Base-by-base conservation (phyloP, 2,797 vertebrate genomes). In the Urophycis tenuis region DNA sequence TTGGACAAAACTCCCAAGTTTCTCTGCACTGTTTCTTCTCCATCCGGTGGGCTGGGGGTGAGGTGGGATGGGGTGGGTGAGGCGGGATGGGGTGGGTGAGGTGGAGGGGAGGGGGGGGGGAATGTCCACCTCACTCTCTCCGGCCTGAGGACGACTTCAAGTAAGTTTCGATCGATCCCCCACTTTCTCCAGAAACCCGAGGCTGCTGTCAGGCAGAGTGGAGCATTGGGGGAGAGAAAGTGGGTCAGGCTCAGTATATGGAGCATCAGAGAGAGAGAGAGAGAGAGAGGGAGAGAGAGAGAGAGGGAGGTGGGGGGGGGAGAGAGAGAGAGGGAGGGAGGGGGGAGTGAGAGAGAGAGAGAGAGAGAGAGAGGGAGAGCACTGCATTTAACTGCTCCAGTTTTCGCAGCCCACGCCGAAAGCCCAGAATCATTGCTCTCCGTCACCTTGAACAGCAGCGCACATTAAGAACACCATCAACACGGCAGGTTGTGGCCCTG, bases 311-410 rank as follows among this genome's bases (percentile, higher is more conserved):
- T 85, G 85, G 84, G 85, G 86, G 87, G 85, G 11, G 83, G 69
- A 9, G 82, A 87, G 85, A 86, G 83, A 8, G 82, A 87, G 85
- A 86, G 83, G 84, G 86, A 87, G 85, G 14, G 83, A 86, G 84
- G 80, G 84, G 84, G 80, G 84, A 86, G 86, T 87, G 85, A 15
- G 83, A 85, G 84, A 81, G 84, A 86, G 69, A 11, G 82, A 87
- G 85, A 87, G 84, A 11, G 82, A 87, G 85, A 85, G 84, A 85
- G 86, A 87, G 85, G 14, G 83, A 85, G 84, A 80, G 84, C 5
- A 86, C 88, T 92, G 87, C 90, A 89, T 92, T 92, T 93, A 93
- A 92, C 91, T 93, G 93, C 88, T 93, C 92, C 82, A 93, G 85
- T 93, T 93, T 93, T 93, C 84, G 76, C 84, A 84, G 84, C 87